These are phyloP conservation scores for Macaca mulatta DNA, from an alignment of 2,113 vertebrate genomes.

Conservation along the genomic window DNA sequence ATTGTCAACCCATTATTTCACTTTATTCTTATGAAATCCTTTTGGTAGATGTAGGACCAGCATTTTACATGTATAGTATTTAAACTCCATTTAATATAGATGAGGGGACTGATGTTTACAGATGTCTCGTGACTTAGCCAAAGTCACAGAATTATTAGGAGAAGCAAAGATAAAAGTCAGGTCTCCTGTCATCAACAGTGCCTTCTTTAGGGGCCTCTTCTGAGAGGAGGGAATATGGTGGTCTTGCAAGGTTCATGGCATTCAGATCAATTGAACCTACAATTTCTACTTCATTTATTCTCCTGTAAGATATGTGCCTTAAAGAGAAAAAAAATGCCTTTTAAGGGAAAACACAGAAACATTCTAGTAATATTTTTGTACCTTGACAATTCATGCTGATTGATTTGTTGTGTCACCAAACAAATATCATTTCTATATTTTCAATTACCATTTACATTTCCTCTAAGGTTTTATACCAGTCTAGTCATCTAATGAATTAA, in stretches of 20 bases:
- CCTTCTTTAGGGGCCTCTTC: background rate
- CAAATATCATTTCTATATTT: conserved; percentile 72
- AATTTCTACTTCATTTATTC: background rate
- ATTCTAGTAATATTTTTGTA: conserved; percentile 50
- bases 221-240: background rate
- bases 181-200: background rate
- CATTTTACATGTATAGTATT: background rate
- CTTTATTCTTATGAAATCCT: conserved; percentile 31
- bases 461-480: conserved; percentile 75
- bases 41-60: background rate
- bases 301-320: background rate
- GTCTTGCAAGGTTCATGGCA: background rate
- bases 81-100: conserved; percentile 22
- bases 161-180: background rate
- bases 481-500: conserved; percentile 71
- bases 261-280: background rate
- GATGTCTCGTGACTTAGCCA: background rate
- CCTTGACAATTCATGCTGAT: conserved; percentile 67
- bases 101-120: background rate
- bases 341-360: background rate
- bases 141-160: background rate
- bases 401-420: conserved; percentile 71
- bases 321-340: conserved; percentile 17
- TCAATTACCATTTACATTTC: conserved; percentile 59
- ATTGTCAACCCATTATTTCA: background rate